Percentiles rank a stretch among this genome's conserved stretches.
These are phyloP conservation scores for Echinops telfairi DNA, from an alignment of 2,113 vertebrate genomes.

Conservation along the genomic window DNA sequence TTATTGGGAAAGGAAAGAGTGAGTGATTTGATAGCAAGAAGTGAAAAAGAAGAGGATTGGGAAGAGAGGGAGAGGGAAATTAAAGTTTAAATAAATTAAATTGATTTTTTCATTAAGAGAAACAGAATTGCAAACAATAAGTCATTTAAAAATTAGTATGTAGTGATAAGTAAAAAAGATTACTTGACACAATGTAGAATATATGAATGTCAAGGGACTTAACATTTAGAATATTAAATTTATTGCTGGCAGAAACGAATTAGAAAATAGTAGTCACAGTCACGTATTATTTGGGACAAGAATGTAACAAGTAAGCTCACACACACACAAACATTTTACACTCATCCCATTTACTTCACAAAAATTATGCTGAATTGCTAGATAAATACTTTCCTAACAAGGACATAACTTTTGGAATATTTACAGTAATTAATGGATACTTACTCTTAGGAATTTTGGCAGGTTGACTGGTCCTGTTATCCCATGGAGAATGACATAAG, in stretches of 20 bases:
- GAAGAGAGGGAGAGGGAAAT: background rate
- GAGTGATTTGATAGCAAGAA: background rate
- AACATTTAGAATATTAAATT: background rate
- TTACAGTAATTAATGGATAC: background rate
- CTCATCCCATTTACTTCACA: background rate
- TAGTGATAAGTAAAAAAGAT: background rate
- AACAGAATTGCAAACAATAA: constrained; percentile 9
- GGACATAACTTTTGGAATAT: background rate
- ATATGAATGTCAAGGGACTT: background rate
- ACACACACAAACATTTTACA: background rate
- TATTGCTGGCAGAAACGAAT: background rate
- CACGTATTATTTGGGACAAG: background rate
- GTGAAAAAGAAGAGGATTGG: background rate
- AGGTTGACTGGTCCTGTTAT: background rate
- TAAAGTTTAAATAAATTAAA: constrained; percentile 14
- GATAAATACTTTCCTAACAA: background rate
- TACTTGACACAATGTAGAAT: background rate
- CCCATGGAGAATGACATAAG: background rate
- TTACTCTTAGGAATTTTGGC: background rate
- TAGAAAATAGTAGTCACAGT: constrained; percentile 5
- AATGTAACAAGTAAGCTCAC: background rate
- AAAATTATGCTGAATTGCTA: background rate
- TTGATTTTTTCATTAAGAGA: constrained; percentile 50
- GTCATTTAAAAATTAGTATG: constrained; percentile 11
- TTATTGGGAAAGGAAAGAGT: background rate